These are phyloP conservation scores for Propithecus coquereli DNA, from an alignment of 2,113 vertebrate species.

Conservation along the genomic window DNA sequence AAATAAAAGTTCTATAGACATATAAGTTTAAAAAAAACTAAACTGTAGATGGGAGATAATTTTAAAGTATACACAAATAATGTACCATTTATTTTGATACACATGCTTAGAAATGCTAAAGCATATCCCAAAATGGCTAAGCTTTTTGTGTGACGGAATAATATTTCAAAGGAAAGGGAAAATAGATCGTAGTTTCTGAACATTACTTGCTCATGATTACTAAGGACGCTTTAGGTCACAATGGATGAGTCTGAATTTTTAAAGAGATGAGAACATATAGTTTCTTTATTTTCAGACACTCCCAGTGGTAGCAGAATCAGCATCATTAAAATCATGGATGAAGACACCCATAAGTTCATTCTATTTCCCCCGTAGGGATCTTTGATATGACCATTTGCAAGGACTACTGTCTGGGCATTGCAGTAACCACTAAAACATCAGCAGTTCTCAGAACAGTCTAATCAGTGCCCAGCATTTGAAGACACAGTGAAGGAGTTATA, in stretches of 20 bases:
- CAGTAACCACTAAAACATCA: neutral
- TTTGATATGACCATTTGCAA: neutral
- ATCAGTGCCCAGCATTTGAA: neutral
- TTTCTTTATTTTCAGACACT: neutral
- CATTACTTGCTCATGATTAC: neutral
- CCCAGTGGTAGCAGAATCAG: neutral
- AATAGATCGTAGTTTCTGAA: neutral
- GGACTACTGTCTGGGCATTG: neutral
- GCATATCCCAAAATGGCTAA: neutral
- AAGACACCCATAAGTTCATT: neutral
- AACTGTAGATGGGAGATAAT: neutral
- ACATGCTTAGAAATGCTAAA: neutral
- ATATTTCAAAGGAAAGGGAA: neutral
- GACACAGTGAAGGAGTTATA: neutral
- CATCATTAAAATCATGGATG: neutral
- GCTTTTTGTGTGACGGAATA: neutral
- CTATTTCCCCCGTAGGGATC: neutral
- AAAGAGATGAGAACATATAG: neutral
- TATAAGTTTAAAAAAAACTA: neutral
- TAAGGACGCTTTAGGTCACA: neutral
- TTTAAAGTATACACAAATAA: neutral
- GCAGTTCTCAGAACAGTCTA: conserved; percentile 29
- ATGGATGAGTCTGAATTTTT: conserved; percentile 7
- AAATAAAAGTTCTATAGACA: too few relatives aligned
- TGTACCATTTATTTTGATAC: neutral